Conservation (phyloP, 2,113 vertebrate species). For the Dasypus novemcinctus region DNA sequence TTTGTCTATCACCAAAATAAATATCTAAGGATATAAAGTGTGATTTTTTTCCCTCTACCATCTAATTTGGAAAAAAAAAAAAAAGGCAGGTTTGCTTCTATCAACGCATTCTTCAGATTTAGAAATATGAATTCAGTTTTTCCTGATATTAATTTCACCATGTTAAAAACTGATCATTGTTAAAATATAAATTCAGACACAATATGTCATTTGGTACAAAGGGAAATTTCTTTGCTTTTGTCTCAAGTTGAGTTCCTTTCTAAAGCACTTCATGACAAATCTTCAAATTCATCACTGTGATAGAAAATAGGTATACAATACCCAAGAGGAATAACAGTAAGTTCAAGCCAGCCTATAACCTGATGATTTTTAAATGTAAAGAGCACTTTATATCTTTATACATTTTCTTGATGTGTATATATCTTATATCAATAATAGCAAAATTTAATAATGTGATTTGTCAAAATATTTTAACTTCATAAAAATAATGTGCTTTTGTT, state of each 20-base stretch:
- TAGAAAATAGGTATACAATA: neutral
- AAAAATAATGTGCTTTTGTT: neutral
- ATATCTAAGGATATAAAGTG: neutral
- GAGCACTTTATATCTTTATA: accelerated
- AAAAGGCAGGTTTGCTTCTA: neutral
- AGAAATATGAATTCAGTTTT: neutral
- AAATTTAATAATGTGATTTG: neutral
- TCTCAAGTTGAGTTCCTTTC: neutral
- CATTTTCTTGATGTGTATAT: too few species aligned
- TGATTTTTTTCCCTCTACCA: neutral
- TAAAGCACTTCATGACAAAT: too few species aligned
- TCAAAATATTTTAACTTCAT: neutral
- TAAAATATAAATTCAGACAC: neutral
- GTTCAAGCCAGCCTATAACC: accelerated
- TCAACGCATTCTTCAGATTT: neutral
- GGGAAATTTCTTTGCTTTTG: neutral
- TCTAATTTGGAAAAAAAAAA: too few species aligned
- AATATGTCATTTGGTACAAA: neutral
- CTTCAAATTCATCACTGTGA: neutral
- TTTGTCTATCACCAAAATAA: neutral
- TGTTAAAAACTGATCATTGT: neutral
- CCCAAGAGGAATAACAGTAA: neutral
- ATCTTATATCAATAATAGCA: neutral
- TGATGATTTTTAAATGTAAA: too few species aligned
- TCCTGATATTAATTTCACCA: neutral